These are phyloP conservation scores for Cyclopterus lumpus DNA, from an alignment of 2,797 vertebrate species.

Conservation along the genomic window DNA sequence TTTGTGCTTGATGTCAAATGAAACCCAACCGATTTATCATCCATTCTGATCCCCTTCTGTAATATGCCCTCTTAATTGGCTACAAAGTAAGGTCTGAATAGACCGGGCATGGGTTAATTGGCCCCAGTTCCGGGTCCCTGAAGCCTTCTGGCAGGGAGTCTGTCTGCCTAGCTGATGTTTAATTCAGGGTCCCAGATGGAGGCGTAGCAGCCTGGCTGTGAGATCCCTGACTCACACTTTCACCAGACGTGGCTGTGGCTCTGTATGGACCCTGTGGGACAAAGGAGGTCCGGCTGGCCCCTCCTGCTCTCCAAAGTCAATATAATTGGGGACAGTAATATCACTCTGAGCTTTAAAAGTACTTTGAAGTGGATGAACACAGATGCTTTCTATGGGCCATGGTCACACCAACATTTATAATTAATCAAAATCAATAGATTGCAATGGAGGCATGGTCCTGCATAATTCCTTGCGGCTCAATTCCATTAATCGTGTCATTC, in stretches of 20 bases:
- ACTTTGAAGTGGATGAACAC: slow-evolving; percentile 31
- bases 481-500: slow-evolving; percentile 56
- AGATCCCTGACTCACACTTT: slow-evolving; percentile 66
- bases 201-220: slow-evolving; percentile 62
- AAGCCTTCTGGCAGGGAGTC: slow-evolving; percentile 64
- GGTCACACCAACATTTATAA: neutral
- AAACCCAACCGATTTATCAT: slow-evolving; percentile 36
- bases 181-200: slow-evolving; percentile 81
- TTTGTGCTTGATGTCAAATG: slow-evolving; percentile 43
- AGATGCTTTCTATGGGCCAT: slow-evolving; percentile 22
- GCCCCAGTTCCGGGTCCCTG: slow-evolving; percentile 52
- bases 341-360: slow-evolving; percentile 24
- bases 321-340: slow-evolving; percentile 54
- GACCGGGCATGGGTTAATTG: slow-evolving; percentile 73
- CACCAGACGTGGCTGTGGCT: slow-evolving; percentile 56
- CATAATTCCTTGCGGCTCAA: slow-evolving; percentile 48
- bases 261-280: slow-evolving; percentile 35
- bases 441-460: neutral
- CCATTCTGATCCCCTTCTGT: slow-evolving; percentile 44
- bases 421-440: neutral
- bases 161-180: slow-evolving; percentile 76
- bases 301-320: slow-evolving; percentile 40
- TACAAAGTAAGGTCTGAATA: slow-evolving; percentile 64
- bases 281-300: slow-evolving; percentile 21
- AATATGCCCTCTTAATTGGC: slow-evolving; percentile 67